Evolutionary conservation across 2,888 invertebrate genomes (phyloP).

Genomic region (Hanleya hanleyi): DNA sequence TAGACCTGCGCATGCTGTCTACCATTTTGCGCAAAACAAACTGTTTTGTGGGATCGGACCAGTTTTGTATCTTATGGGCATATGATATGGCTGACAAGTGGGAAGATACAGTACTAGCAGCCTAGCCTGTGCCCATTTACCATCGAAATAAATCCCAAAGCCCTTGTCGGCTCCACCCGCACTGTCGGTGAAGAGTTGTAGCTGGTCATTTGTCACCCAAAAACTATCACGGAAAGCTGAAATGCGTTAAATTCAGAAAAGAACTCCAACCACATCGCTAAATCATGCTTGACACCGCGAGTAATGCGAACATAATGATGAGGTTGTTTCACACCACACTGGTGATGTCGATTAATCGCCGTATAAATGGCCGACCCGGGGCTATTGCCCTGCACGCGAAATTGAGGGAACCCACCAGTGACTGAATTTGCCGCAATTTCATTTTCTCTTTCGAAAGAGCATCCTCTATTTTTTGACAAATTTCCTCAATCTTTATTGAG

Average conservation of each 20-base stretch:
- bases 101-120: no score
- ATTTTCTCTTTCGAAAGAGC: neutral
- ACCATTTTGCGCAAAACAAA: neutral
- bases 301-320: constrained; percentile 5
- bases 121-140: no score
- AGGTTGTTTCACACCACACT: neutral
- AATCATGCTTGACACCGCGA: neutral
- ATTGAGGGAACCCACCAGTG: constrained; percentile 9
- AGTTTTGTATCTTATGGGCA: no score
- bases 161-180: neutral
- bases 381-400: constrained; percentile 13
- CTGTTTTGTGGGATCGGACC: neutral
- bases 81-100: no score
- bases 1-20: neutral
- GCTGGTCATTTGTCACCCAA: constrained; percentile 6
- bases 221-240: neutral
- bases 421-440: constrained; percentile 2
- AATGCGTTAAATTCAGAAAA: neutral
- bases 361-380: constrained; percentile 15
- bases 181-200: neutral
- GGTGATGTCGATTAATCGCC: constrained; percentile 12
- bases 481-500: neutral
- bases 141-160: neutral
- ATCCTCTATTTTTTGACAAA: neutral
- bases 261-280: neutral